Conservation (phyloP, 1,140 invertebrate species). For the Theocolax elegans region DNA sequence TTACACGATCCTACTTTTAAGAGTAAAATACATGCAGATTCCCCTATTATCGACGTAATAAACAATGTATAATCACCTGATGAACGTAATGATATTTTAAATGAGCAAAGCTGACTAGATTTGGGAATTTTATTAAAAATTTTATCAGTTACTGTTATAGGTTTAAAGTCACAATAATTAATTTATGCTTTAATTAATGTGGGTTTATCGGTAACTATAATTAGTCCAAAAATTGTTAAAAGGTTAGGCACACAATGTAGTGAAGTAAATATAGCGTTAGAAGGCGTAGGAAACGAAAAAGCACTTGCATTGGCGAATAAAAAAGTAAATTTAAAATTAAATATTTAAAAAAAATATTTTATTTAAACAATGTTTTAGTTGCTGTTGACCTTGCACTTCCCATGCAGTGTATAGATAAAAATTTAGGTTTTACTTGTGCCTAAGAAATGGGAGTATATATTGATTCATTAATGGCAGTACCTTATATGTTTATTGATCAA, state of each 20-base stretch:
- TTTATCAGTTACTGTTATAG: not conserved
- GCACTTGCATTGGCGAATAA: not conserved
- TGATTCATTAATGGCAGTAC: not conserved
- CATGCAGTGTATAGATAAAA: not conserved
- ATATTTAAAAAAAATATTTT: not conserved
- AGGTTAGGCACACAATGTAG: not conserved
- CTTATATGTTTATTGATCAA: not conserved
- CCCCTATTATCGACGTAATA: too few relatives aligned
- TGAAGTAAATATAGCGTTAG: not conserved
- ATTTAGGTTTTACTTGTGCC: not conserved
- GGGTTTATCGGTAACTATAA: not conserved
- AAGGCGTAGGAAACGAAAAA: not conserved
- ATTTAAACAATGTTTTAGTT: not conserved
- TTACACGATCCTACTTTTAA: not conserved
- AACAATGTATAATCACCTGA: not conserved
- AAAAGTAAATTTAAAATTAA: not conserved
- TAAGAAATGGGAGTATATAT: not conserved
- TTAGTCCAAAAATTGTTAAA: not conserved
- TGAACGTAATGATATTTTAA: not conserved
- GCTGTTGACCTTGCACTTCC: not conserved
- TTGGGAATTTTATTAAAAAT: conserved; percentile 5
- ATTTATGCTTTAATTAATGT: conserved; percentile 10
- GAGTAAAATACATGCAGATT: not conserved
- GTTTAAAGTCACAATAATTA: not conserved
- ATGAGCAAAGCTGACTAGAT: not conserved